phyloP scores from a whole-genome alignment of 2,113 vertebrate genomes.

The Austrofundulus limnaeus region DNA sequence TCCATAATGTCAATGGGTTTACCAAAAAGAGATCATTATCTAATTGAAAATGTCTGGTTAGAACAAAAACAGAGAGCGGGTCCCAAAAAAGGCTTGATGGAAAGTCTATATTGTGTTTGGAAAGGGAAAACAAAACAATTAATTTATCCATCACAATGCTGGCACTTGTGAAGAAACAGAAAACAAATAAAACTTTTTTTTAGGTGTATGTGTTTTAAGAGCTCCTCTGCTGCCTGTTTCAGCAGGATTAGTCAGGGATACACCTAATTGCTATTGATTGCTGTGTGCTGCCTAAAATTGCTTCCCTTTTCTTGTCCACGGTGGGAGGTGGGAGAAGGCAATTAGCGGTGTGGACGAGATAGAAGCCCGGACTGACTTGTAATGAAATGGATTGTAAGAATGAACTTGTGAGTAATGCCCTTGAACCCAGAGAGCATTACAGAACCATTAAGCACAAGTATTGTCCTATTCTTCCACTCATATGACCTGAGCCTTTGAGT shows the following conservation, averaged over 20 bases:
- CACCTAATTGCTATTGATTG: slow-evolving; percentile 97
- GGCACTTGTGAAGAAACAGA: slow-evolving; percentile 40
- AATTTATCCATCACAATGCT: slow-evolving; percentile 48
- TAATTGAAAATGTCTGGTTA: slow-evolving; percentile 43
- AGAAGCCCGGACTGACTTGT: slow-evolving; percentile 75
- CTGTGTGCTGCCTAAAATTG: slow-evolving; percentile 93
- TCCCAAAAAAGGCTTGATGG: slow-evolving; percentile 26
- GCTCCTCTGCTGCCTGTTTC: slow-evolving; percentile 78
- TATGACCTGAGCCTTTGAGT: slow-evolving; percentile 1
- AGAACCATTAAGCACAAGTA: slow-evolving; percentile 28
- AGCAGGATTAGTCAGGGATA: slow-evolving; percentile 90
- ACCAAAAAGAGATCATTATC: slow-evolving; percentile 37
- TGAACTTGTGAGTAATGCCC: slow-evolving; percentile 75
- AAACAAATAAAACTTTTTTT: slow-evolving; percentile 34
- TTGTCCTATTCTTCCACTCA: slow-evolving; percentile 17
- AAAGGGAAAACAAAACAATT: slow-evolving; percentile 59
- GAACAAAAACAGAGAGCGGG: slow-evolving; percentile 33
- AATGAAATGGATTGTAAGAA: slow-evolving; percentile 86
- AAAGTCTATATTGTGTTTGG: slow-evolving; percentile 40
- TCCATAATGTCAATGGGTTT: slow-evolving; percentile 21
- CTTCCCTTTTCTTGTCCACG: slow-evolving; percentile 82
- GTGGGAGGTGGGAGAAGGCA: slow-evolving; percentile 84
- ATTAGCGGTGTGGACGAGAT: slow-evolving; percentile 85
- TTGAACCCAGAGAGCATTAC: slow-evolving; percentile 55
- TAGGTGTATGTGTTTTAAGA: slow-evolving; percentile 48